phyloP scores from a whole-genome alignment of 2,113 vertebrate species.

The Phainopepla nitens region DNA sequence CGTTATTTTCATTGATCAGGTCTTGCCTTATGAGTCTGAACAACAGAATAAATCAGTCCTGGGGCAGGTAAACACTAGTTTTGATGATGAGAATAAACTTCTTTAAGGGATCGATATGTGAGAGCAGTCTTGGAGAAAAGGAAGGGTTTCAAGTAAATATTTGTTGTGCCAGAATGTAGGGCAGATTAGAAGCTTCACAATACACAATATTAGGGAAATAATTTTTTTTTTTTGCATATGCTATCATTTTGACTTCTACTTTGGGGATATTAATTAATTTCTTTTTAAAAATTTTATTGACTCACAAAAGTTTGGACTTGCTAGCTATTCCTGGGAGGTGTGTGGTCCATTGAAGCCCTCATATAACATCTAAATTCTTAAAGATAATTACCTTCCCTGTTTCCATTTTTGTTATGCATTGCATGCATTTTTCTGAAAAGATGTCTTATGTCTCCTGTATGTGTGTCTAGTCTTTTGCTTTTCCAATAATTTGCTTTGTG shows the following conservation, averaged over 20 bases:
- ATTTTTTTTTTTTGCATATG: background rate
- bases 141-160: background rate
- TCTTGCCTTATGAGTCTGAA: background rate
- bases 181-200: background rate
- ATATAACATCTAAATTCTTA: background rate
- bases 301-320: background rate
- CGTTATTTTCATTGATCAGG: background rate
- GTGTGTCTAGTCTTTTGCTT: background rate
- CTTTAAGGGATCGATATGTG: background rate
- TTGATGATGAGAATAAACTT: background rate
- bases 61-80: background rate
- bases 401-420: background rate
- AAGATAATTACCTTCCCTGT: background rate
- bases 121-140: background rate
- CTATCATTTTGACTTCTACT: background rate
- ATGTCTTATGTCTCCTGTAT: background rate
- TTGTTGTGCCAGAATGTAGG: background rate
- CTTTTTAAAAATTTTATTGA: background rate
- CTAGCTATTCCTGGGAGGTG: background rate
- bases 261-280: background rate
- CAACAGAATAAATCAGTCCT: background rate
- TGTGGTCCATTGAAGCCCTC: background rate
- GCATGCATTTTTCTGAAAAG: background rate
- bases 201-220: background rate
- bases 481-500: background rate